Evolutionary conservation across 2,113 vertebrate species (phyloP), one percentile per base, ranked within the genome.

Genomic region (Salvelinus fontinalis): DNA sequence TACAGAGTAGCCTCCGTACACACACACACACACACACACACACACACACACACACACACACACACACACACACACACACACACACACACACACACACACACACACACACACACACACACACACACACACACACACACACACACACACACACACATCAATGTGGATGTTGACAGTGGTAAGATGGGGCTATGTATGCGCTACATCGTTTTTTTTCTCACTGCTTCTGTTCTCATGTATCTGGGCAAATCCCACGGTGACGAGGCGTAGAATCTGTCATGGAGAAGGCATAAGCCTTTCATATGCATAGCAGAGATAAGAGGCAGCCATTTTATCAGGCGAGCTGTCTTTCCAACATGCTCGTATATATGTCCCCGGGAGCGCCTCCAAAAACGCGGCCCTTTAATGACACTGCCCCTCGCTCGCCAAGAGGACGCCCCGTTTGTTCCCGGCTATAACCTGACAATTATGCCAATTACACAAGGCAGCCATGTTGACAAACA

Each of bases 261-360:
- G 92, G 87, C 85, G 59, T 87, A 83, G 83, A 91, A 87, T 92
- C 89, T 93, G 92, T 92, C 90, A 93, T 82, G 73, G 86, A 92
- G 91, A 91, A 90, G 78, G 82, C 87, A 82, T 92, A 93, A 93
- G 92, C 92, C 92, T 93, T 93, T 94, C 93, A 93, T 92, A 93
- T 93, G 91, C 90, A 93, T 89, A 88, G 87, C 70, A 77, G 89
- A 93, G 93, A 94, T 94, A 93, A 94, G 90, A 93, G 79, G 86
- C 90, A 88, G 90, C 91, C 91, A 93, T 93, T 93, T 94, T 93
- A 93, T 93, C 90, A 84, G 86, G 78, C 83, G 79, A 75, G 85
- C 87, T 87, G 86, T 89, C 86, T 80, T 84, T 84, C 82, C 84
- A 83, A 83, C 88, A 85, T 77, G 84, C 85, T 84, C 67, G 82